Evolutionary conservation across 2,888 invertebrate genomes (phyloP), one percentile per base, ranked within the genome.

Genomic region (Psococerastis gibbosa): DNA sequence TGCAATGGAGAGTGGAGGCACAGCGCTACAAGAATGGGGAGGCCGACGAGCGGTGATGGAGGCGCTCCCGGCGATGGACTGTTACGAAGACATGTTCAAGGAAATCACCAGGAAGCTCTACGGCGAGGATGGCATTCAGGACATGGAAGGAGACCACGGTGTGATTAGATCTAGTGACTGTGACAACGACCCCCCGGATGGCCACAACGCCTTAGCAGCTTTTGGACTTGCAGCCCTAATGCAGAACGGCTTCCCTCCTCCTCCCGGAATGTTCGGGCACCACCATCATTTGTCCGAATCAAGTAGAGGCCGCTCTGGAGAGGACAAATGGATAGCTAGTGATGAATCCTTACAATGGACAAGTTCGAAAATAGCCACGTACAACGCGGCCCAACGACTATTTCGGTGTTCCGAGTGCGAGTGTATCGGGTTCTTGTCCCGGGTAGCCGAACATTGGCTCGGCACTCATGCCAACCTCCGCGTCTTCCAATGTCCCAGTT

Each of bases 91-190:
- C 59, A 82, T 82, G 78, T 82, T 82, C 62, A 87, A 87, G 63
- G 88, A 88, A 71, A 87, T 88, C 58, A 87, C 87, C 49, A 75
- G 84, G 61, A 88, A 88, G 67, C 69, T 88, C 52, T 88, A 87
- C 65, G 87, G 87, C 50, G 84, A 85, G 62, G 85, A 87, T 32
- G 49, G 48, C 9, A 42, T 38, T 6, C 38, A 17, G 18, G 38
- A 38, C 22, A 11, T 15, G 5, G 38, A 38, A 20, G 34, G 20
- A 16, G 44, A 27, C 42, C 41, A 32, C 42, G 34, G 22, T 42
- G 43, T 18, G 41, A 22, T 22, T 35, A 45, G 35, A 38, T 42
- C 13, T 16, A 43, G 35, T 17, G 47, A 35, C 35, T 22, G 45
- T 38, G 18, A 45, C 43, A 43, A 42, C 38, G 42, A 44, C 45